Base-by-base conservation (phyloP, 2,888 invertebrate species). In the Cheilosia urbana region DNA sequence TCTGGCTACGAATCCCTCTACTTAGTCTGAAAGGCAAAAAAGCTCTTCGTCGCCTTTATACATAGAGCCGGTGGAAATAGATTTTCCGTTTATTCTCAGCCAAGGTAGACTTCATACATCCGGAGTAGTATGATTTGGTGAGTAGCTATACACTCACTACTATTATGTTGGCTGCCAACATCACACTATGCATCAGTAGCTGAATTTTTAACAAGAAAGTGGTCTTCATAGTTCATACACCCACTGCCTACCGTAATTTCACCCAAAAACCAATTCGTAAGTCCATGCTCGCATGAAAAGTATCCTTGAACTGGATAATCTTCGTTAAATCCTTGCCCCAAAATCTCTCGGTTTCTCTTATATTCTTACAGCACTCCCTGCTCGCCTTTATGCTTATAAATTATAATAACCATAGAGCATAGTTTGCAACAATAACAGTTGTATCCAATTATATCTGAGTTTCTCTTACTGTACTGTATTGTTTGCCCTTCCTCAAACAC, bases 371-470 rank as follows among this genome's bases (percentile, higher is more conserved):
- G 5, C 21, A 69, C 34, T 69, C 45, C 21, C 21, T 45, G 57
- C 9, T 19, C 21, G 9, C 30, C n/a, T 30, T 37, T 68, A 57
- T 45, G 17, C 19, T 57, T 45, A 57, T 57, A 57, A 69, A 69
- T 69, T 69, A 30, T 24, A 21, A 47, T 30, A 57, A 34, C 42
- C 40, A 15, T 40, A 9, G 13, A 40, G 17, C 27, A 37, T 21
- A 49, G 21, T 37, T 49, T 40, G 21, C 34, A 34, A 34, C 51
- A 65, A 37, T 27, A 66, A 53, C 24, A 40, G 24, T 24, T 7
- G 17, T 45, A 45, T 69, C 68, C 68, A 57, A 69, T 69, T 69
- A 68, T 57, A 34, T 37, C 1, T 55, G 57, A 19, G 15, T 58
- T 37, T 58, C 37, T 37, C 11, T 55, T 37, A 21, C 9, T 30